phyloP scores from a whole-genome alignment of 2,113 vertebrate genomes.

The Mustelus asterias region DNA sequence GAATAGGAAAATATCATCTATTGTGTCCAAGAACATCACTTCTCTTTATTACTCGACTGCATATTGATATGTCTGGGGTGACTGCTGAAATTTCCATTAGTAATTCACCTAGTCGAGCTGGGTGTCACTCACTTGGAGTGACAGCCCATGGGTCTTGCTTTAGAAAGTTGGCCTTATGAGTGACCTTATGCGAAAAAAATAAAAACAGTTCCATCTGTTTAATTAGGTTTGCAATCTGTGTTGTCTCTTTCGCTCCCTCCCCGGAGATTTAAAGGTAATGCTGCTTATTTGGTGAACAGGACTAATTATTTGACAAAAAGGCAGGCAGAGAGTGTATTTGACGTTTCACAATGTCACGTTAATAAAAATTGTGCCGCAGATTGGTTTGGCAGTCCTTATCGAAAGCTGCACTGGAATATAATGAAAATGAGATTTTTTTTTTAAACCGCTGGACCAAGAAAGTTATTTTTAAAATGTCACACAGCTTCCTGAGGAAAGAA shows the following conservation, averaged over 20 bases:
- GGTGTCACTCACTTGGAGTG: not conserved
- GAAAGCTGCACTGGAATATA: not conserved
- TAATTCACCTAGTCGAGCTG: not conserved
- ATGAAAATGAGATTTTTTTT: not conserved
- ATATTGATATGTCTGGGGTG: not conserved
- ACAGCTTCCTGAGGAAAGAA: not conserved
- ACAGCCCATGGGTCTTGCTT: not conserved
- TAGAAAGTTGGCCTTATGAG: not conserved
- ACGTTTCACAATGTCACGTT: not conserved
- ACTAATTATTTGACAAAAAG: not conserved
- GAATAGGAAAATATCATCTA: not conserved
- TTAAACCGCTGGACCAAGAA: not conserved
- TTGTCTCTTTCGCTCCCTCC: not conserved
- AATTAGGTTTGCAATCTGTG: not conserved
- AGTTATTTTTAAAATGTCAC: not conserved
- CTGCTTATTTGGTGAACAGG: not conserved
- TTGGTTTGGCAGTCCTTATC: not conserved
- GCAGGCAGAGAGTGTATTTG: not conserved
- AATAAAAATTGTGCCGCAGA: not conserved
- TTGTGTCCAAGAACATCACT: not conserved
- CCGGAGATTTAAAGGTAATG: not conserved
- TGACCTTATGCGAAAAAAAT: not conserved
- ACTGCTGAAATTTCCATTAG: not conserved
- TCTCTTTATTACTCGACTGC: not conserved
- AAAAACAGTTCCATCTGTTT: conserved; percentile 8